These are phyloP conservation scores for Sibirionetta formosa DNA, from an alignment of 2,797 vertebrate species.

Conservation along the genomic window DNA sequence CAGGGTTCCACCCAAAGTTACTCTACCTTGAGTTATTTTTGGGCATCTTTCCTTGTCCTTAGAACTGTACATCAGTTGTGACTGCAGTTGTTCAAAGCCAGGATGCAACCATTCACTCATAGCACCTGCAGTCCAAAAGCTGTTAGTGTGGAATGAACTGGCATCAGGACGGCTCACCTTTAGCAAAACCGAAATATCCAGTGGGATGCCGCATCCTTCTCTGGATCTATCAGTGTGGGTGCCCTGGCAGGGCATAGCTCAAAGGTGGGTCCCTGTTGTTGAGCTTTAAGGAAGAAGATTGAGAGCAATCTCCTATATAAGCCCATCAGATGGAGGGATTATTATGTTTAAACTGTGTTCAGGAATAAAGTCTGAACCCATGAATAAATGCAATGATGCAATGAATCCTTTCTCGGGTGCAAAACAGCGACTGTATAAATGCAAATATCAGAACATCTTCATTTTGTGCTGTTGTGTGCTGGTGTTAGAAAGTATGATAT, in stretches of 20 bases:
- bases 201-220: background rate
- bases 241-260: accelerated
- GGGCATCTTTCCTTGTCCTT: background rate
- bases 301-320: background rate
- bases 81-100: background rate
- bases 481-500: background rate
- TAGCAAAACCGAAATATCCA: background rate
- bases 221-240: background rate
- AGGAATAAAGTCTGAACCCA: background rate
- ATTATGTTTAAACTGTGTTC: background rate
- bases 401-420: background rate
- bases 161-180: accelerated
- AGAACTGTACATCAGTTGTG: background rate
- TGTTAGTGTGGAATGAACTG: background rate
- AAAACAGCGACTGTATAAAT: background rate
- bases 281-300: background rate
- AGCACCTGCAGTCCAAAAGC: background rate
- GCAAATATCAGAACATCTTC: background rate
- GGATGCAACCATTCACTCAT: background rate
- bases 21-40: background rate
- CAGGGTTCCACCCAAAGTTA: background rate
- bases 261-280: background rate
- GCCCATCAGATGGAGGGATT: background rate
- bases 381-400: background rate
- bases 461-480: background rate